Base-by-base conservation (phyloP, 1,140 invertebrate genomes). In the Epicauta chinensis region DNA sequence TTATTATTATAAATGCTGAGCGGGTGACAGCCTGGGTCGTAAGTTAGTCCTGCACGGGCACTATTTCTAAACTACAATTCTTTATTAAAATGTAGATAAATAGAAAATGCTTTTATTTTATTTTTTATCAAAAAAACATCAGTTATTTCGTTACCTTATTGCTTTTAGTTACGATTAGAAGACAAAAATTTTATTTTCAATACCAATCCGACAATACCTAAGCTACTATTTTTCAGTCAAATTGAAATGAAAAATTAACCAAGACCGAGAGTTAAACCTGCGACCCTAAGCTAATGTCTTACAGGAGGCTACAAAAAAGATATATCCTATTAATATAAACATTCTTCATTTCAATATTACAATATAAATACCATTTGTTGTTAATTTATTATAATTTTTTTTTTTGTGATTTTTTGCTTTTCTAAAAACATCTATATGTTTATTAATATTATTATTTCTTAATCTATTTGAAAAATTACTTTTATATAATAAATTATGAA, bases 141-240 rank as follows among this genome's bases (percentile, higher is more conserved):
- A 57, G 53, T 63, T 67, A 64, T 65, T 63, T 66, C 65, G 66
- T 65, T 70, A 63, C 37, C 52, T 70, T 71, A 71, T 71, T 71
- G 69, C 69, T 71, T 65, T 71, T 56, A 59, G 69, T 71, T 71
- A 63, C 69, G 35, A 59, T 65, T 64, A 66, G 67, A 71, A 71
- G 69, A 71, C 68, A 59, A 70, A 67, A 65, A 47, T 16, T 35
- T 15, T 12, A 6, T 36, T 37, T 37, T 37, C 10, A 10, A 37
- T 12, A 37, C 6, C 23, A 23, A 23, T 23, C n/a, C 23, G 23
- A 23, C 23, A 23, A 23, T 23, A 23, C 7, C 23, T 23, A 23
- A 23, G 23, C n/a, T n/a, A n/a, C n/a, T n/a, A n/a, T n/a, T n/a
- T n/a, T n/a, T n/a, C 23, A 7, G 23, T 23, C 23, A 3, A 3